Evolutionary conservation across 1,140 invertebrate genomes (phyloP).

Genomic region (Ips typographus): DNA sequence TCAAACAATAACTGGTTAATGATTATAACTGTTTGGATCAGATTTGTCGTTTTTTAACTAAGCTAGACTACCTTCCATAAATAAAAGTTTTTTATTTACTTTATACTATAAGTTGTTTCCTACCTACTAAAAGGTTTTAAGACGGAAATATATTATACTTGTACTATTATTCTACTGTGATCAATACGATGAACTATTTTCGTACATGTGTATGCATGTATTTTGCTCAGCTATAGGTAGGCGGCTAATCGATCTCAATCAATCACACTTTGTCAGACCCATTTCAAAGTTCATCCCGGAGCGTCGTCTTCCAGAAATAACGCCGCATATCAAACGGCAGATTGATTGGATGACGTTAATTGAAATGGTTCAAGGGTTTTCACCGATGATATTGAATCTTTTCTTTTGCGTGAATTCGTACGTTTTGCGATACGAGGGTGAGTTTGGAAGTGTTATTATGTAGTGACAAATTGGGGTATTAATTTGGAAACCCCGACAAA

Average conservation of each 20-base stretch:
- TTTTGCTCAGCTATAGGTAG: not conserved
- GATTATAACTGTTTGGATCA: no score
- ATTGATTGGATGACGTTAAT: slow-evolving; percentile 50
- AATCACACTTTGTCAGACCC: slow-evolving; percentile 48
- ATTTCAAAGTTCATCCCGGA: slow-evolving; percentile 19
- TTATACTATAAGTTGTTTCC: no score
- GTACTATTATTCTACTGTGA: no score
- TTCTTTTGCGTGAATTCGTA: not conserved
- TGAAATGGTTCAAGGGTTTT: slow-evolving; percentile 38
- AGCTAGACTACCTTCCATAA: no score
- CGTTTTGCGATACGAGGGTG: not conserved
- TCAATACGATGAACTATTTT: no score
- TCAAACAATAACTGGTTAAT: no score
- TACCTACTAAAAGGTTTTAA: no score
- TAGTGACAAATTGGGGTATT: not conserved
- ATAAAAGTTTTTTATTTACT: no score
- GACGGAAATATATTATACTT: no score
- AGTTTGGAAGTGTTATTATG: not conserved
- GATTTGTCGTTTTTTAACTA: no score
- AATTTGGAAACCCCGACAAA: slow-evolving; percentile 5
- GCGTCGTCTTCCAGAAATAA: slow-evolving; percentile 40
- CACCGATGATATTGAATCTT: slow-evolving; percentile 10
- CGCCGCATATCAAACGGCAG: slow-evolving; percentile 45
- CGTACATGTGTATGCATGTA: not conserved
- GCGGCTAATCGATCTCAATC: slow-evolving; percentile 45